These are phyloP conservation scores for Ecliptopera silaceata DNA, from an alignment of 2,888 invertebrate species.

Conservation along the genomic window DNA sequence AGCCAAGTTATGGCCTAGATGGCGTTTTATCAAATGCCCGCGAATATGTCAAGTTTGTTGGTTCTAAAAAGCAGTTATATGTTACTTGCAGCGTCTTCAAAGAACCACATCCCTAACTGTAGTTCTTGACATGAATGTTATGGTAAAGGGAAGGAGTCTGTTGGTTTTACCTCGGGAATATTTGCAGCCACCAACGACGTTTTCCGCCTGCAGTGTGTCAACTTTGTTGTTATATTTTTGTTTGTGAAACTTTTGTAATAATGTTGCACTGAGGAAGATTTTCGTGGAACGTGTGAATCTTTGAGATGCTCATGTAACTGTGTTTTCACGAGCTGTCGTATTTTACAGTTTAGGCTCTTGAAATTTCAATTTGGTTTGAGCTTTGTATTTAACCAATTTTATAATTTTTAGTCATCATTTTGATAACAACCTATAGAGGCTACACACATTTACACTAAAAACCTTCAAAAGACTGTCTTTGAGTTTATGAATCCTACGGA, in stretches of 20 bases:
- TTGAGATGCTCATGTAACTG: constrained; percentile 1
- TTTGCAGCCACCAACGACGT: constrained; percentile 41
- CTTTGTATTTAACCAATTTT: not conserved
- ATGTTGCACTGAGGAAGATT: constrained; percentile 10
- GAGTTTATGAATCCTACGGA: too few relatives aligned
- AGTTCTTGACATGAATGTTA: constrained; percentile 53
- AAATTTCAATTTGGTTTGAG: not conserved
- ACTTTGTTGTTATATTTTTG: constrained; percentile 32
- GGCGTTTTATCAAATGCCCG: too few relatives aligned
- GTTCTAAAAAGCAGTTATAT: not conserved
- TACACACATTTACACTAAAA: too few relatives aligned
- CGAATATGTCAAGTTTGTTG: too few relatives aligned
- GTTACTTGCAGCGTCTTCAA: not conserved
- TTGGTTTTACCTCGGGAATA: constrained; percentile 50
- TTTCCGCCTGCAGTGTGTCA: constrained; percentile 35
- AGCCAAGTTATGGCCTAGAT: too few relatives aligned
- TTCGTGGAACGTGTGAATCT: constrained; percentile 5
- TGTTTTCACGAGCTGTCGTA: too few relatives aligned
- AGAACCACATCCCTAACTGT: constrained; percentile 21
- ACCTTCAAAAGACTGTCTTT: too few relatives aligned
- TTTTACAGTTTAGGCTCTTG: constrained; percentile 1
- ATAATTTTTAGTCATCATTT: not conserved
- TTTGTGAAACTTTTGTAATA: constrained; percentile 22
- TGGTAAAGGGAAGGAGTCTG: constrained; percentile 47
- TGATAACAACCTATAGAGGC: too few relatives aligned